Base-by-base conservation (phyloP, 2,888 invertebrate species). In the Ichneumon xanthorius region DNA sequence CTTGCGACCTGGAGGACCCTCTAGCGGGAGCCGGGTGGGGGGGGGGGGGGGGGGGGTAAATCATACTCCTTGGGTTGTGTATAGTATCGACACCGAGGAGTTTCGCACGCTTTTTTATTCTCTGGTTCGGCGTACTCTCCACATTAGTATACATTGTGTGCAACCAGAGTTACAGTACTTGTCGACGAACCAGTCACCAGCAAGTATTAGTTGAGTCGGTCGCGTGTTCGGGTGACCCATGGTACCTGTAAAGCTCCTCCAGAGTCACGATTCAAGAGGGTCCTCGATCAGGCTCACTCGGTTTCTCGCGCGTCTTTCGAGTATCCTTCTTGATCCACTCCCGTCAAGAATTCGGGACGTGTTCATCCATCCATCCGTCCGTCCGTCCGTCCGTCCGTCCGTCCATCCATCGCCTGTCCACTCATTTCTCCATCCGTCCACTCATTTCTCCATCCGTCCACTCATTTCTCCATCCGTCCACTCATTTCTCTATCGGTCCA, bases 1-100 rank as follows among this genome's bases (percentile, higher is more conserved):
- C 76, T 58, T 76, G 73, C 81, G 80, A 81, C 80, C 84, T 50
- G 86, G 55, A 85, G 80, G 71, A 55, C 77, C 79, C 81, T 65
- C 53, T 33, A 61, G 26, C 30, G 22, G 53, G 37, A 72, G 37
- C 68, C 48, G 37, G 37, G 45, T 76, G 76, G 50, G 11, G 26
- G 26, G 26, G 30, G 30, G 37, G 37, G 45, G 79, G 76, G 50
- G 11, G 26, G 26, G 26, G 30, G 30, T 72, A 61, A 63, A 5
- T 63, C 61, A 33, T 33, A 33, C 61, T 14, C 4, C 61, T 63
- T 30, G 14, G 45, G 33, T 16, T 22, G 58, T 63, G 33, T 63
- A 63, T 30, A 26, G 61, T 63, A 30, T 33, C 33, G 61, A 63
- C 33, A 33, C 16, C 30, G 33, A 63, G 30, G 14, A 33, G 16